Evolutionary conservation across 2,113 vertebrate species (phyloP), one percentile per base, ranked within the genome.

Genomic region (Serinus canaria): DNA sequence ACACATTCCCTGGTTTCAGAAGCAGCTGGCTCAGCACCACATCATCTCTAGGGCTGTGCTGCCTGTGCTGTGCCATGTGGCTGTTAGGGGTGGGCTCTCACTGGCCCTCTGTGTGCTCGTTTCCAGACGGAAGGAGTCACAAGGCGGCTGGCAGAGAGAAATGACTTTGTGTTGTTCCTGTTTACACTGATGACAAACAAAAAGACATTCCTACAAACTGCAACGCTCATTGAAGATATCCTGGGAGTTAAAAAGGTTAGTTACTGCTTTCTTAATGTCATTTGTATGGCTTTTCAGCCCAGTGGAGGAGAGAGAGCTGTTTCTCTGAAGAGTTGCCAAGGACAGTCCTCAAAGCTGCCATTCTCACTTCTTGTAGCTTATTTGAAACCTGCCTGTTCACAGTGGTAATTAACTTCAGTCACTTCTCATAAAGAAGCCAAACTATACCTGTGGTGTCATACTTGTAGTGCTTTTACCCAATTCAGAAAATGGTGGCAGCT

Each of bases 141-240:
- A 3, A 99, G 98, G 95, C 98, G 98, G 86, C 82, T 99, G 93
- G 99, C 99, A 18, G 98, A 99, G n/a, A 98, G 99, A 94, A 99
- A 99, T 13, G 99, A 99, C 96, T 99, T 99, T 93, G 99, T 99
- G 78, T 97, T 99, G 85, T 99, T 99, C 96, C 97, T 99, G 69
- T 99, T 99, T 97, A 99, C 99, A 70, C 92, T 99, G 89, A 99
- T 99, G 99, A 99, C 99, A 52, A 99, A 99, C 97, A 99, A 99
- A 96, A 99, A 99, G 97, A 99, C 99, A 68, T 99, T 99, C 95
- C 98, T 99, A 18, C 99, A 99, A 97, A 99, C 99, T 37, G 99
- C 99, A n/a, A 99, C 99, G 0, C 98, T 99, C 59, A 99, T 99
- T 86, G 99, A 99, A 97, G 99, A 99, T 93, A 99, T 99, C 94